Percentiles rank a stretch among this genome's conserved stretches.
Conservation (phyloP, 2,113 vertebrate species). For the Entelurus aequoreus region DNA sequence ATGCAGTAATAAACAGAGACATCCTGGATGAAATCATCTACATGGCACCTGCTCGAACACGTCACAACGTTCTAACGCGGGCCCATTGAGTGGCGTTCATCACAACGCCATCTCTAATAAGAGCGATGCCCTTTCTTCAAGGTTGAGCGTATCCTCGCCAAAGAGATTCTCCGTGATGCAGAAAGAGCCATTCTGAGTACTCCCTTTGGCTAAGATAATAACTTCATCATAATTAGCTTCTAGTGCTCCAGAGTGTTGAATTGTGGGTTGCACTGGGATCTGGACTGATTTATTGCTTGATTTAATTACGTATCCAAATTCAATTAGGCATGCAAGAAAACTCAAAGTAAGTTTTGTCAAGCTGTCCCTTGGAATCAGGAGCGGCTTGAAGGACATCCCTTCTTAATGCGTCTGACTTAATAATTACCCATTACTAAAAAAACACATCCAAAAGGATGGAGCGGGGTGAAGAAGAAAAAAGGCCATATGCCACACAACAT, state of each 20-base stretch:
- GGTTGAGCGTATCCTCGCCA: slow-evolving; percentile 58
- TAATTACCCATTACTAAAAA: slow-evolving; percentile 45
- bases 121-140: slow-evolving; percentile 60
- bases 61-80: slow-evolving; percentile 23
- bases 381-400: slow-evolving; percentile 65
- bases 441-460: slow-evolving; percentile 20
- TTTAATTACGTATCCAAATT: slow-evolving; percentile 81
- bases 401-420: slow-evolving; percentile 61
- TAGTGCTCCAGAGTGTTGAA: slow-evolving; percentile 70
- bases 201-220: slow-evolving; percentile 72
- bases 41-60: slow-evolving; percentile 27
- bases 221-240: slow-evolving; percentile 76
- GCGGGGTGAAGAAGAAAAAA: slow-evolving; percentile 13
- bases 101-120: slow-evolving; percentile 36
- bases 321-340: slow-evolving; percentile 74
- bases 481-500: not conserved
- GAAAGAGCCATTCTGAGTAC: slow-evolving; percentile 60
- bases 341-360: slow-evolving; percentile 71
- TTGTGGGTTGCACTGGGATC: slow-evolving; percentile 71
- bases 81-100: slow-evolving; percentile 44
- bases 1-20: too few relatives aligned
- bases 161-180: slow-evolving; percentile 48
- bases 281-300: slow-evolving; percentile 76
- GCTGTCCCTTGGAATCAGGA: slow-evolving; percentile 66
- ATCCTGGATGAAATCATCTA: not conserved